A percentile compares a stretch with the other conserved stretches of the same genome.
phyloP scores from a whole-genome alignment of 2,888 invertebrate species.

The Hirtodrosophila duncani region DNA sequence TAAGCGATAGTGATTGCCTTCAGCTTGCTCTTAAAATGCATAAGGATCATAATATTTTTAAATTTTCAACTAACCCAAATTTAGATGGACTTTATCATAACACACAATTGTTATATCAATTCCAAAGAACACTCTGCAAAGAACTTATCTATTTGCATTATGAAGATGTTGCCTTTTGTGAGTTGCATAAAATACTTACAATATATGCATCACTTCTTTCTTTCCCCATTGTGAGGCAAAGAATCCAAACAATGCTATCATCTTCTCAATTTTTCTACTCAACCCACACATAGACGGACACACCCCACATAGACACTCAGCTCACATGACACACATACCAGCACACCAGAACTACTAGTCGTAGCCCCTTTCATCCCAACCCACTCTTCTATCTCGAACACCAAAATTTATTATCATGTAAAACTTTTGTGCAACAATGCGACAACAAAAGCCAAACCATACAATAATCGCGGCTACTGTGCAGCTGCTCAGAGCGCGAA shows the following conservation, averaged over 20 bases:
- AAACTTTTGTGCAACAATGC: slow-evolving; percentile 63
- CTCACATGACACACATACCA: slow-evolving; percentile 49
- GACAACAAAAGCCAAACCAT: slow-evolving; percentile 52
- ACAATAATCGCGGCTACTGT: slow-evolving; percentile 47
- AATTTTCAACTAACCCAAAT: too few relatives aligned
- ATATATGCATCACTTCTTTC: too few relatives aligned
- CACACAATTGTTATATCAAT: too few relatives aligned
- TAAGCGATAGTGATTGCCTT: too few relatives aligned
- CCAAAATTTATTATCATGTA: slow-evolving; percentile 60
- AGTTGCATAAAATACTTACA: too few relatives aligned
- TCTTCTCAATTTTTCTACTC: slow-evolving; percentile 38
- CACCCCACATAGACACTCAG: slow-evolving; percentile 4
- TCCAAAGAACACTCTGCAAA: too few relatives aligned
- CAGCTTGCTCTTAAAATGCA: too few relatives aligned
- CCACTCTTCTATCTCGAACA: neutral
- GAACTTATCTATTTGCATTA: too few relatives aligned
- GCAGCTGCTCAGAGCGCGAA: slow-evolving; percentile 37
- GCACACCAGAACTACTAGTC: neutral
- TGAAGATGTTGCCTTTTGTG: too few relatives aligned
- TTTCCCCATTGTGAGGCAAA: too few relatives aligned
- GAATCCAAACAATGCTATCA: slow-evolving; percentile 36
- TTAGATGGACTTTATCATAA: too few relatives aligned
- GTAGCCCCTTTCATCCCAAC: neutral
- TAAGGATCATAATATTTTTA: too few relatives aligned
- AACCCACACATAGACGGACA: slow-evolving; percentile 19